phyloP scores from a whole-genome alignment of 1,140 invertebrate genomes.

The Drosophila auraria region DNA sequence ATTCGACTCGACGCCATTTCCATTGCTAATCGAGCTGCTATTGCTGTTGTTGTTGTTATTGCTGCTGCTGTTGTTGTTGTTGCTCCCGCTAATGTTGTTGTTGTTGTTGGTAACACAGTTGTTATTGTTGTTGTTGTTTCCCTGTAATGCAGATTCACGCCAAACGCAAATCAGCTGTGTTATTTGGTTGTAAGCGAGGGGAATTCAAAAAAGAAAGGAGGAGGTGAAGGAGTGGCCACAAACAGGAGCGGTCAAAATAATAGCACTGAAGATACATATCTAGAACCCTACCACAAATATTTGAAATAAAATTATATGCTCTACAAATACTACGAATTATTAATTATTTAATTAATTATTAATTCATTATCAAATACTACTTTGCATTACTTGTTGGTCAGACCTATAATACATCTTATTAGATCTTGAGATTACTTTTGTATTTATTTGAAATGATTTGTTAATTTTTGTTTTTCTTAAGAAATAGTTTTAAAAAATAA shows the following conservation, averaged over 20 bases:
- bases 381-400: too few species aligned
- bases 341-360: too few species aligned
- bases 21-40: constrained; percentile 50
- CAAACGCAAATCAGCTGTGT: constrained; percentile 83
- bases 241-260: background rate
- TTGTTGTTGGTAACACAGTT: constrained; percentile 27
- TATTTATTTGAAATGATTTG: too few species aligned
- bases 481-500: too few species aligned
- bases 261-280: too few species aligned
- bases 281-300: too few species aligned
- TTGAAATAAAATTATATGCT: too few species aligned
- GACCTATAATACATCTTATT: too few species aligned
- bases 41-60: constrained; percentile 48
- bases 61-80: constrained; percentile 59
- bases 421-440: too few species aligned
- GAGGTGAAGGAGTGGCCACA: background rate
- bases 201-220: background rate
- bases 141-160: constrained; percentile 84
- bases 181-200: constrained; percentile 43
- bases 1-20: constrained; percentile 37
- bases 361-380: too few species aligned
- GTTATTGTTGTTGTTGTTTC: constrained; percentile 63
- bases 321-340: too few species aligned
- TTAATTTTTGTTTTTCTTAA: too few species aligned
- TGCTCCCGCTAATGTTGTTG: constrained; percentile 32